A percentile compares a stretch with the other conserved stretches of the same genome.
These are phyloP conservation scores for Aegithalos caudatus DNA, from an alignment of 2,113 vertebrate species.

Conservation along the genomic window DNA sequence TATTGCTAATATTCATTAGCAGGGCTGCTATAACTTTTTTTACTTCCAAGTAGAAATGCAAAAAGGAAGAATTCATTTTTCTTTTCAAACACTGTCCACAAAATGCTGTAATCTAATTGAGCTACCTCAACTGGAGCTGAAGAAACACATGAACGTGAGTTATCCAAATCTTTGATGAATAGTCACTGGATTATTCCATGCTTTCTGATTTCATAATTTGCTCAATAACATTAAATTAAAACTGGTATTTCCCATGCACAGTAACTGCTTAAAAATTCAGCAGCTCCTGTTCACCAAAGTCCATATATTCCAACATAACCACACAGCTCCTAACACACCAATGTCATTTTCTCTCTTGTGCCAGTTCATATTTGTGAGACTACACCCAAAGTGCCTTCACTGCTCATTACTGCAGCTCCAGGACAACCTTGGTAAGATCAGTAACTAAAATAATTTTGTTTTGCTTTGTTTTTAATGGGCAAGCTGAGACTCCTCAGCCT, in stretches of 20 bases:
- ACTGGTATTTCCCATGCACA: background rate
- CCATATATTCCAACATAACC: background rate
- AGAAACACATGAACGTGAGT: background rate
- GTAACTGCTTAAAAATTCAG: background rate
- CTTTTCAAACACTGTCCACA: too few species aligned
- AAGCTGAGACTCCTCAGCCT: background rate
- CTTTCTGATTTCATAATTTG: background rate
- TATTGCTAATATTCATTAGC: background rate
- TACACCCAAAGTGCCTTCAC: background rate
- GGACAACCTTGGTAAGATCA: background rate
- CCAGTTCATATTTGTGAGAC: background rate
- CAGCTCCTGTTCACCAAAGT: background rate
- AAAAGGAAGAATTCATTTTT: background rate
- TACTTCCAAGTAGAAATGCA: background rate
- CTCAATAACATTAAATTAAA: background rate
- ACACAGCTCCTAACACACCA: fast-evolving
- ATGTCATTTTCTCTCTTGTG: background rate
- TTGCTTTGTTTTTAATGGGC: background rate
- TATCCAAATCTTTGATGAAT: background rate
- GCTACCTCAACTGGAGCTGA: background rate
- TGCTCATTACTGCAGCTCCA: background rate
- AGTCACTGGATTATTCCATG: background rate
- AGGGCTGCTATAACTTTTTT: background rate
- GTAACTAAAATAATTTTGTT: background rate
- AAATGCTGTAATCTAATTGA: background rate